phyloP scores from a whole-genome alignment of 2,113 vertebrate genomes.

The Cynocephalus volans region DNA sequence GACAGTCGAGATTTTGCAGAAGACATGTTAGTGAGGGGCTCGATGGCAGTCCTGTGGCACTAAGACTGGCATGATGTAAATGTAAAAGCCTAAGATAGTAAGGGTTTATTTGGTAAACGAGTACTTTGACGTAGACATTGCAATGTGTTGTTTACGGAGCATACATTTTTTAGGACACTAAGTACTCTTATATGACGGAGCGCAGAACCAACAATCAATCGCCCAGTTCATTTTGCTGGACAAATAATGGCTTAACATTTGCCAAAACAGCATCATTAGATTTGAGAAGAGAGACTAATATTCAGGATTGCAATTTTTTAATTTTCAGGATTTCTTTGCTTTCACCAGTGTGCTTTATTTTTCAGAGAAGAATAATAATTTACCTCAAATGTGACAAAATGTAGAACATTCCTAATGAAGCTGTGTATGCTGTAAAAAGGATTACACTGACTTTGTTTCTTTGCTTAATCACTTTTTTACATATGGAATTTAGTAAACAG shows the following conservation, averaged over 20 bases:
- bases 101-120: slow-evolving; percentile 84
- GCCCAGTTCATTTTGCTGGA: slow-evolving; percentile 81
- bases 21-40: neutral
- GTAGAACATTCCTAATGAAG: neutral
- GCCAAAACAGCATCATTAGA: slow-evolving; percentile 44
- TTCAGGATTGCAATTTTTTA: neutral
- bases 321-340: neutral
- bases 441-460: neutral
- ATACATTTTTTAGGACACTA: slow-evolving; percentile 78
- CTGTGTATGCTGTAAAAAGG: slow-evolving; percentile 15
- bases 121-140: slow-evolving; percentile 81
- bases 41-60: slow-evolving; percentile 43
- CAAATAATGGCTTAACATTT: slow-evolving; percentile 81
- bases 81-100: slow-evolving; percentile 63
- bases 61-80: slow-evolving; percentile 65
- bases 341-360: slow-evolving; percentile 9
- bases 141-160: slow-evolving; percentile 86
- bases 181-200: slow-evolving; percentile 78
- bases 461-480: neutral
- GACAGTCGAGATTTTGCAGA: slow-evolving; percentile 16
- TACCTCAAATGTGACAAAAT: neutral
- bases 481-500: neutral
- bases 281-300: slow-evolving; percentile 58
- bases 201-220: slow-evolving; percentile 86
- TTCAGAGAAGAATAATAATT: neutral